Base-by-base conservation (phyloP, 2,888 invertebrate genomes). In the Napeogenes inachia region DNA sequence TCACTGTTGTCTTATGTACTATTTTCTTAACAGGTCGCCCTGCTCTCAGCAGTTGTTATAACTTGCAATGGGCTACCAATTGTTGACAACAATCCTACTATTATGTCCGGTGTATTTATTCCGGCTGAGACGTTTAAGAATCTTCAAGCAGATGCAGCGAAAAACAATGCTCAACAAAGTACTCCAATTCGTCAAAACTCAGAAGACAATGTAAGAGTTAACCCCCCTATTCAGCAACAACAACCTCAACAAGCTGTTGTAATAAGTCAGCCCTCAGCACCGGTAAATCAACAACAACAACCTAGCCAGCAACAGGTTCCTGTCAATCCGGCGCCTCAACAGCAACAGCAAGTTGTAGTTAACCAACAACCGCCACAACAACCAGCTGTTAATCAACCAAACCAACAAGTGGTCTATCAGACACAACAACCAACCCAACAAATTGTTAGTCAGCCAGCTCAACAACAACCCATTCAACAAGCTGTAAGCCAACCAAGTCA, bases 81-180 rank as follows among this genome's bases (percentile, higher is more conserved):
- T 33, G 60, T 59, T 4, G 59, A 57, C 46, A 60, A 65, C 13
- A 60, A 10, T 10, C 42, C 68, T 59, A 61, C 67, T 42, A 68
- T 71, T 35, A 72, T 80, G 2, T 73, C 78, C 1, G 81, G 80
- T 45, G 78, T 81, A 0, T 82, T 82, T 61, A 78, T 82, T 12
- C 74, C 82, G 3, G 72, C 76, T 4, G 80, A 80, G 3, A 70
- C 78, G 3, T 70, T 81, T 42, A 74, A 75, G 46, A 70, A 73
- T 10, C 70, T 80, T 6, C 75, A 78, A 62, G 73, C 71, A 6
- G 65, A 73, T 57, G 71, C 72, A 12, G 71, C 71, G 8, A 62
- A 59, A 32, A 63, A 56, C 42, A 30, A 46, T 13, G 38, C 13
- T 21, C 21, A 21, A 12, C 57, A 57, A 45, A 12, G 45, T 6